Percentiles rank a stretch among this genome's conserved stretches.
These are phyloP conservation scores for Eulemur rubriventer DNA, from an alignment of 2,797 vertebrate species.

Conservation along the genomic window DNA sequence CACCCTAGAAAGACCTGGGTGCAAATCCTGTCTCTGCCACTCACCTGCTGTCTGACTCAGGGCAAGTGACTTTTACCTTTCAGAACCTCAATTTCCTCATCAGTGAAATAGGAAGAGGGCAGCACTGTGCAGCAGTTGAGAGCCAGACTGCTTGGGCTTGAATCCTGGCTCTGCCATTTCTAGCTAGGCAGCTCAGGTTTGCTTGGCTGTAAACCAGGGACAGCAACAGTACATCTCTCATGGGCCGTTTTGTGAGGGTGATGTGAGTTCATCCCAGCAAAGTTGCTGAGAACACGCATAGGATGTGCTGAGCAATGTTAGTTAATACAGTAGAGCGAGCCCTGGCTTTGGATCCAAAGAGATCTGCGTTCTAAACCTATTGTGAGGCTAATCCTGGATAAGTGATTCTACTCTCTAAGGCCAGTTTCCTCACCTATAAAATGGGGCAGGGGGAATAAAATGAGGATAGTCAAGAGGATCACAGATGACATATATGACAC, in stretches of 20 bases:
- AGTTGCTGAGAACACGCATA: neutral
- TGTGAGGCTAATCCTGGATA: neutral
- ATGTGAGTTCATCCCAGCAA: neutral
- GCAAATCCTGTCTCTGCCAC: neutral
- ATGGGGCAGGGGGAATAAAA: neutral
- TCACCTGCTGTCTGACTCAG: neutral
- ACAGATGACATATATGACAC: rapidly evolving
- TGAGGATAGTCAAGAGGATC: neutral
- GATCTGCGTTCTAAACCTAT: neutral
- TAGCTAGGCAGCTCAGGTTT: rapidly evolving
- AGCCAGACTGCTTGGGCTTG: neutral
- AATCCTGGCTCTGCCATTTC: neutral
- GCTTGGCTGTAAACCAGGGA: neutral
- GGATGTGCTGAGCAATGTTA: neutral
- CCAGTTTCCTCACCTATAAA: neutral
- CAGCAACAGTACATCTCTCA: rapidly evolving
- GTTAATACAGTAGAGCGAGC: neutral
- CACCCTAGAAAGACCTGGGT: neutral
- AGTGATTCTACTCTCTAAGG: neutral
- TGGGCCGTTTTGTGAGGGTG: rapidly evolving
- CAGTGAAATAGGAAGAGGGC: neutral
- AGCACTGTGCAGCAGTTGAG: neutral
- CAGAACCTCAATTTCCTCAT: neutral
- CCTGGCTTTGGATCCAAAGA: neutral
- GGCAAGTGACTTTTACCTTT: neutral